Evolutionary conservation across 2,113 vertebrate genomes (phyloP).

Genomic region (Panthera tigris): DNA sequence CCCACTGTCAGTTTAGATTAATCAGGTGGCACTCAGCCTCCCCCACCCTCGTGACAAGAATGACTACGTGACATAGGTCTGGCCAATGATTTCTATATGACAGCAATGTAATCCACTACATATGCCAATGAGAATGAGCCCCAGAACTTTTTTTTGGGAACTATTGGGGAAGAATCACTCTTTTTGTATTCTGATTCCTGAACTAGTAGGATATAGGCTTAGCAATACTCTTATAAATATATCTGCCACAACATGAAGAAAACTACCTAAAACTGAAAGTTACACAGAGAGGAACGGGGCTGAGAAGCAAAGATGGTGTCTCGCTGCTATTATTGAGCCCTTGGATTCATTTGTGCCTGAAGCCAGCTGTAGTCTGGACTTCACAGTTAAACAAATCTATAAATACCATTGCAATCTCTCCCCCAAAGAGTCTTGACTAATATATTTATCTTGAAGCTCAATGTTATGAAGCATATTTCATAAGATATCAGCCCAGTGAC

Average conservation of each 20-base stretch:
- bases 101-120: neutral
- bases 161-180: neutral
- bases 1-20: constrained; percentile 17
- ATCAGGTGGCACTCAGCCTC: neutral
- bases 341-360: neutral
- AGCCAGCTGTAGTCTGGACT: neutral
- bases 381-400: constrained; percentile 20
- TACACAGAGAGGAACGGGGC: neutral
- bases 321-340: neutral
- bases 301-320: neutral
- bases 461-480: neutral
- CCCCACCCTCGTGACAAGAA: neutral
- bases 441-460: constrained; percentile 29
- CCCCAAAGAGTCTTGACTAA: neutral
- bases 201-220: neutral
- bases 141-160: constrained; percentile 1
- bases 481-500: neutral
- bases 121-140: neutral
- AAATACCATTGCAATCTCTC: neutral
- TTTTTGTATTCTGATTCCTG: constrained; percentile 17
- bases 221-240: neutral
- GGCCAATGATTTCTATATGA: neutral
- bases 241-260: constrained; percentile 1
- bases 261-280: constrained; percentile 31
- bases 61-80: neutral